phyloP scores from a whole-genome alignment of 2,113 vertebrate genomes.

The Rhegmatorhina hoffmannsi region DNA sequence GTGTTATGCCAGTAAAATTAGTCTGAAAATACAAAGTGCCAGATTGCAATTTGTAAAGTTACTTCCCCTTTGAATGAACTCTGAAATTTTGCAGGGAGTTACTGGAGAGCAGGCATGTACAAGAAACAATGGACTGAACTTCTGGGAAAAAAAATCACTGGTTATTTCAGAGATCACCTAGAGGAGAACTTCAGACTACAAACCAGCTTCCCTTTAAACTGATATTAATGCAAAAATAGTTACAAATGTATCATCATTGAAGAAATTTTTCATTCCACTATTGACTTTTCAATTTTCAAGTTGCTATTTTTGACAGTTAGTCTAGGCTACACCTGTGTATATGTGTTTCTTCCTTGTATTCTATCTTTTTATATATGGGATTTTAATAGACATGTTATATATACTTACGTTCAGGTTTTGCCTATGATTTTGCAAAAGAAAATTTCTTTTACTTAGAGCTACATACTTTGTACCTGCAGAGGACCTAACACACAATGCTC shows the following conservation, averaged over 20 bases:
- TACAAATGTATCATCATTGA: neutral
- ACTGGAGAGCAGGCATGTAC: neutral
- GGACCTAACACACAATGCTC: neutral
- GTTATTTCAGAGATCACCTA: neutral
- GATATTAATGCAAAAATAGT: neutral
- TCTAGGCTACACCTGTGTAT: neutral
- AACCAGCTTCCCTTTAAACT: neutral
- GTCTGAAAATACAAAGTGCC: neutral
- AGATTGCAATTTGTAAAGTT: conserved; percentile 3
- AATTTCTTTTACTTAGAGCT: neutral
- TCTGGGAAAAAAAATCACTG: neutral
- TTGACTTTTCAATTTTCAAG: neutral
- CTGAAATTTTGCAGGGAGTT: neutral
- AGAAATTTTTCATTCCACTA: neutral
- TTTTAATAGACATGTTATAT: neutral
- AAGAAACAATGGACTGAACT: neutral
- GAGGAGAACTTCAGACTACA: neutral
- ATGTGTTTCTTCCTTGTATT: neutral
- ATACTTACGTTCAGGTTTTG: neutral
- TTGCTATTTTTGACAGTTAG: neutral
- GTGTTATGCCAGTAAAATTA: neutral
- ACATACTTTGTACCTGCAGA: neutral
- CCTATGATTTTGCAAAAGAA: neutral
- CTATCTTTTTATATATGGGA: neutral
- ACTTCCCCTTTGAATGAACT: neutral